A percentile compares a stretch with the other conserved stretches of the same genome.
Conservation (phyloP, 2,113 vertebrate genomes). For the Laticauda laticaudata region DNA sequence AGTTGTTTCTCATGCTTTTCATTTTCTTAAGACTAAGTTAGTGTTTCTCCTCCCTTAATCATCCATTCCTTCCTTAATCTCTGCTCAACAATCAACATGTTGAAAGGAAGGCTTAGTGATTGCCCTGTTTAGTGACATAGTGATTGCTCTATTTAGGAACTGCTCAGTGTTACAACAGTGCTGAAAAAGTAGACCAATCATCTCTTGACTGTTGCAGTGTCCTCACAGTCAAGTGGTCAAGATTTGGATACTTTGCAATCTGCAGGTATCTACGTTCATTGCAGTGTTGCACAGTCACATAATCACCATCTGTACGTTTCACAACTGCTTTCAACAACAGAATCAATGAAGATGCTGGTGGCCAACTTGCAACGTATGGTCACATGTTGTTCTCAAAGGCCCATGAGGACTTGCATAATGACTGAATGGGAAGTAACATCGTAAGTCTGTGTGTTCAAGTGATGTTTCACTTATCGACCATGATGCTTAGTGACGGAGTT, state of each 20-base stretch:
- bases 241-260: not conserved
- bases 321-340: not conserved
- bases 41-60: no score
- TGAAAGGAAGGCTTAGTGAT: not conserved
- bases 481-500: not conserved
- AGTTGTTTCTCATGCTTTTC: no score
- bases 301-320: not conserved
- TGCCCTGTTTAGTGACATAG: not conserved
- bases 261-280: not conserved
- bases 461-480: not conserved
- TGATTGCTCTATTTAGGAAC: not conserved
- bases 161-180: not conserved
- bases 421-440: not conserved
- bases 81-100: not conserved
- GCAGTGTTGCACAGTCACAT: not conserved
- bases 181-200: not conserved
- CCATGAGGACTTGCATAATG: not conserved
- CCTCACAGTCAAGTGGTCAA: not conserved
- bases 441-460: not conserved
- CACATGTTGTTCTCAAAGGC: not conserved
- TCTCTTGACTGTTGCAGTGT: not conserved
- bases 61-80: no score
- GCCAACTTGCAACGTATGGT: not conserved
- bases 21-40: no score
- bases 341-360: not conserved